Conservation (phyloP, 2,113 vertebrate genomes). For the Hemicordylus capensis region DNA sequence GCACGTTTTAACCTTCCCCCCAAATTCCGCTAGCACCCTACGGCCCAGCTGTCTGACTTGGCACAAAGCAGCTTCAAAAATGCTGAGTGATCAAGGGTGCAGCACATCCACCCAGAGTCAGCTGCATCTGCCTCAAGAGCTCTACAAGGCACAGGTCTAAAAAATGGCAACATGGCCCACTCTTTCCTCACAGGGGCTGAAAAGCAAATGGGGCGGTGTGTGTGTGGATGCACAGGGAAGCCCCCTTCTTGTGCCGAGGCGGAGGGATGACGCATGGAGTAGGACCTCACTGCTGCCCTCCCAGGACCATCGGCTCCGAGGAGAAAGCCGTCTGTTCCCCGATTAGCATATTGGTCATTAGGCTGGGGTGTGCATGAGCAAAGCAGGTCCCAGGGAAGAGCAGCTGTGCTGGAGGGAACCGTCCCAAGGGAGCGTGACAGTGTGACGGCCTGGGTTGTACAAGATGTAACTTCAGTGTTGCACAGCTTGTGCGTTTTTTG, state of each 20-base stretch:
- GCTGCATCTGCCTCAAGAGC: background rate
- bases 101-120: too few relatives aligned
- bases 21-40: too few relatives aligned
- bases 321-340: conserved; percentile 12
- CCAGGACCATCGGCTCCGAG: background rate
- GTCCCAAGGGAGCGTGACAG: conserved; percentile 12
- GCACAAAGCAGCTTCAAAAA: too few relatives aligned
- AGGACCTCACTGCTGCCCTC: rapidly evolving
- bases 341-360: conserved; percentile 65
- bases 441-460: conserved; percentile 11
- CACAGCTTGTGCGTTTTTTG: conserved; percentile 38
- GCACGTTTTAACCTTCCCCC: too few relatives aligned
- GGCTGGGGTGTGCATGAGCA: conserved; percentile 4
- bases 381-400: background rate
- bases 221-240: background rate
- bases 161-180: background rate
- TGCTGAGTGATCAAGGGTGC: too few relatives aligned
- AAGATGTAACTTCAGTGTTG: conserved; percentile 34
- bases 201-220: background rate
- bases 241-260: background rate
- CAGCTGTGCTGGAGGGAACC: conserved; percentile 30
- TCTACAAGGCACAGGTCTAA: background rate
- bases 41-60: too few relatives aligned
- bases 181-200: background rate
- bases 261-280: background rate